Percentiles rank a stretch among this genome's conserved stretches.
Conservation (phyloP, 2,797 vertebrate genomes). For the Distichodus sexfasciatus region DNA sequence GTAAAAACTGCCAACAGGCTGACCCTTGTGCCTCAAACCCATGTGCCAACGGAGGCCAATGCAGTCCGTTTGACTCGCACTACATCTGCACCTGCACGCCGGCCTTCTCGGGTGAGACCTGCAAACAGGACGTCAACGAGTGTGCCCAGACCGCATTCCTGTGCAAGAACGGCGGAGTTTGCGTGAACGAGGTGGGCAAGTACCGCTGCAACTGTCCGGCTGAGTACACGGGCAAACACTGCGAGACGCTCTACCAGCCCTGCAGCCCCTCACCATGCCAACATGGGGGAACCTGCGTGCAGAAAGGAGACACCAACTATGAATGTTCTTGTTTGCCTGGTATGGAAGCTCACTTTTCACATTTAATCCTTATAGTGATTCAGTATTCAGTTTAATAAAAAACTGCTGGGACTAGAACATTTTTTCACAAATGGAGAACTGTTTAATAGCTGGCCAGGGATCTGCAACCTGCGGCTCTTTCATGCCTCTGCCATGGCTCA, state of each 20-base stretch:
- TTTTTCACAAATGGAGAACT: too few species aligned
- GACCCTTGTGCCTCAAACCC: slow-evolving; percentile 93
- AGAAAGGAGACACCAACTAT: slow-evolving; percentile 83
- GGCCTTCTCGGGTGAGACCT: slow-evolving; percentile 85
- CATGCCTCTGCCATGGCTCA: too few species aligned
- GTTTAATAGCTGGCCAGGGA: too few species aligned
- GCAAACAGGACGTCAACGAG: slow-evolving; percentile 88
- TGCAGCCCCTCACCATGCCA: slow-evolving; percentile 85
- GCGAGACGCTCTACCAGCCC: slow-evolving; percentile 88
- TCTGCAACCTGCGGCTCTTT: too few species aligned
- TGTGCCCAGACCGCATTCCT: slow-evolving; percentile 70
- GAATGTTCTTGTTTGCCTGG: slow-evolving; percentile 91
- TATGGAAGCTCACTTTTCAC: slow-evolving; percentile 50
- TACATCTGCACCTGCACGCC: slow-evolving; percentile 82
- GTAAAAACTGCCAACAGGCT: slow-evolving; percentile 87
- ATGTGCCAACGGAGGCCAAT: slow-evolving; percentile 87
- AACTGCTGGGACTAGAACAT: too few species aligned
- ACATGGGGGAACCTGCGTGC: slow-evolving; percentile 84
- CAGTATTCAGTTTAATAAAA: too few species aligned
- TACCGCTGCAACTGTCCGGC: slow-evolving; percentile 82
- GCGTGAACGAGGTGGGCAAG: slow-evolving; percentile 84
- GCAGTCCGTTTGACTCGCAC: slow-evolving; percentile 78
- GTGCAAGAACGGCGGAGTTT: slow-evolving; percentile 83
- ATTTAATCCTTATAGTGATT: not conserved
- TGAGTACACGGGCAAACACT: slow-evolving; percentile 81